phyloP scores from a whole-genome alignment of 2,113 vertebrate genomes.

The Carettochelys insculpta region DNA sequence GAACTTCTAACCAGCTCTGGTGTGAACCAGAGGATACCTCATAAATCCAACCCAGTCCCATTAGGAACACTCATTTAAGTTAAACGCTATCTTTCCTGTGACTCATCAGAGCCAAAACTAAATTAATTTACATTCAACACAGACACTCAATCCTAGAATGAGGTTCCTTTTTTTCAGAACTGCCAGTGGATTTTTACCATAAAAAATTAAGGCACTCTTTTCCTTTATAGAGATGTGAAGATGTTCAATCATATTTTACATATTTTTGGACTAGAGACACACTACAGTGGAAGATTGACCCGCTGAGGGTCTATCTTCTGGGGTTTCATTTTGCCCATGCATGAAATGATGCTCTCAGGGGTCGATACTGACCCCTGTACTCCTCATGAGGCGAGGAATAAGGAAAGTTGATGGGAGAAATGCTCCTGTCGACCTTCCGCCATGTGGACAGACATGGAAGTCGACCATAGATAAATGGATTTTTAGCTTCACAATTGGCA shows the following conservation, averaged over 20 bases:
- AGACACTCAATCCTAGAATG: neutral
- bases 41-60: neutral
- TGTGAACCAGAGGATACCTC: neutral
- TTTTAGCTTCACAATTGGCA: too few species aligned
- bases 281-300: too few species aligned
- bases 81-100: neutral
- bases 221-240: neutral
- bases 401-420: too few species aligned
- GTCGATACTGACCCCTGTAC: too few species aligned
- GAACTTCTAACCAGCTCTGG: neutral
- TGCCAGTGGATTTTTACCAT: neutral
- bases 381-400: too few species aligned
- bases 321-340: too few species aligned
- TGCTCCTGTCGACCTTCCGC: too few species aligned
- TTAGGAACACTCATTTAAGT: neutral
- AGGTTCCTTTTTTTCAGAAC: neutral
- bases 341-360: too few species aligned
- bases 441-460: too few species aligned
- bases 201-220: neutral
- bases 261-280: neutral
- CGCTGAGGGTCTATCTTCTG: too few species aligned
- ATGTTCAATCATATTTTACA: neutral
- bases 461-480: too few species aligned
- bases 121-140: neutral
- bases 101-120: neutral